A percentile compares a stretch with the other conserved stretches of the same genome.
phyloP scores from a whole-genome alignment of 1,140 invertebrate genomes.

The Cherax destructor region DNA sequence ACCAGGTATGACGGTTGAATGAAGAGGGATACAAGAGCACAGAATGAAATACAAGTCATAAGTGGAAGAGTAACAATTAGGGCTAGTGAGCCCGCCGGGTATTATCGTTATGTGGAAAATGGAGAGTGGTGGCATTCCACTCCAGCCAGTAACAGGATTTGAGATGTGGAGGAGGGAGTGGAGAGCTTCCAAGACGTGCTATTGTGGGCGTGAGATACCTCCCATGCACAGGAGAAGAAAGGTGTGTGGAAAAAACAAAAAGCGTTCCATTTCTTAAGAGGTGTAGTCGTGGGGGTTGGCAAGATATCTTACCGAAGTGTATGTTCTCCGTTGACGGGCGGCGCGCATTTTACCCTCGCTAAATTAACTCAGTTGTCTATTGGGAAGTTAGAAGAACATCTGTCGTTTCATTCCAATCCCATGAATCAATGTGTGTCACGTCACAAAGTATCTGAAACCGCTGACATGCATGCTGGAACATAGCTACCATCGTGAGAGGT shows the following conservation, averaged over 20 bases:
- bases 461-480: no score
- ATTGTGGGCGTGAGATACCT: neutral
- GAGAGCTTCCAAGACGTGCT: neutral
- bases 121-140: neutral
- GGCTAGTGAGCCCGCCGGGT: neutral
- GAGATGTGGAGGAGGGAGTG: no score
- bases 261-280: neutral
- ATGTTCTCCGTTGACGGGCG: neutral
- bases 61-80: neutral
- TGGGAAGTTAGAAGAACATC: no score
- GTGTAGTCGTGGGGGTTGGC: neutral
- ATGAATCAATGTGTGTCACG: no score
- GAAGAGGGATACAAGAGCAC: neutral
- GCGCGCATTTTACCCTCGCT: no score
- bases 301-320: neutral
- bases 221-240: neutral
- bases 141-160: neutral
- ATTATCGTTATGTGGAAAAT: neutral
- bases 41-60: neutral
- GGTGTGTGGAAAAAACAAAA: neutral
- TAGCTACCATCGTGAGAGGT: no score
- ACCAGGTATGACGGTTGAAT: slow-evolving; percentile 19
- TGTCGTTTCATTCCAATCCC: no score
- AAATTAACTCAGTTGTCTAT: no score
- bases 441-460: no score